Evolutionary conservation across 2,113 vertebrate genomes (phyloP), one percentile per base, ranked within the genome.

Genomic region (Oreochromis aureus): DNA sequence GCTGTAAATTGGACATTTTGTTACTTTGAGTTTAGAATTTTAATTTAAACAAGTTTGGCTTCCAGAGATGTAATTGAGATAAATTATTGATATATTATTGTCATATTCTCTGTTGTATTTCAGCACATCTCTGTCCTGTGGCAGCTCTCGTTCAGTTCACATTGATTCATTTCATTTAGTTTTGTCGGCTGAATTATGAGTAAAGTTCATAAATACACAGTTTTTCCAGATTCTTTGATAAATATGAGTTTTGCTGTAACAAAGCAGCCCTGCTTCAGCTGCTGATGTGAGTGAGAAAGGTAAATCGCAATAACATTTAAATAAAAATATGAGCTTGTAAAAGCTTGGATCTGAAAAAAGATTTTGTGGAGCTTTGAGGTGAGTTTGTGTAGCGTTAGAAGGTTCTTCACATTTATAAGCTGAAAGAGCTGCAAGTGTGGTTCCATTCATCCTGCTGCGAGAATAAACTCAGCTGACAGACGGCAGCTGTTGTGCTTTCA

Each of bases 221-320:
- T n/a, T 22, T 41, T 69, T 41, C 19, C 63, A 69, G 19, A 22
- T 36, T 2, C 34, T 41, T 41, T 69, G 11, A 41, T 69, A 2
- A 41, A 41, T 5, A n/a, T 39, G 6, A 39, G 10, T 19, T n/a
- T 36, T 63, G 59, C 30, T 34, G 6, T 63, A 36, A 8, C 0
- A 36, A n/a, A 39, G 61, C 61, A 32, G 58, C 30, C 15, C 58
- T 34, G 30, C 27, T 61, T 6, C 30, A 32, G 15, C 15, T 41
- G 34, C 19, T 13, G 34, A 22, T 39, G 19, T 39, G 34, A 39
- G 36, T 69, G 10, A 22, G 63, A 69, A n/a, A 15, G 34, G n/a
- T 7, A 15, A 8, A 41, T 41, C 2, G n/a, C n/a, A 69, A 12
- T 12, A 1, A 22, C 63, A 22, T 39, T 0, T 39, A 12, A 3